These are phyloP conservation scores for Sphaeridia pumilis DNA, from an alignment of 2,888 invertebrate species.

Conservation along the genomic window DNA sequence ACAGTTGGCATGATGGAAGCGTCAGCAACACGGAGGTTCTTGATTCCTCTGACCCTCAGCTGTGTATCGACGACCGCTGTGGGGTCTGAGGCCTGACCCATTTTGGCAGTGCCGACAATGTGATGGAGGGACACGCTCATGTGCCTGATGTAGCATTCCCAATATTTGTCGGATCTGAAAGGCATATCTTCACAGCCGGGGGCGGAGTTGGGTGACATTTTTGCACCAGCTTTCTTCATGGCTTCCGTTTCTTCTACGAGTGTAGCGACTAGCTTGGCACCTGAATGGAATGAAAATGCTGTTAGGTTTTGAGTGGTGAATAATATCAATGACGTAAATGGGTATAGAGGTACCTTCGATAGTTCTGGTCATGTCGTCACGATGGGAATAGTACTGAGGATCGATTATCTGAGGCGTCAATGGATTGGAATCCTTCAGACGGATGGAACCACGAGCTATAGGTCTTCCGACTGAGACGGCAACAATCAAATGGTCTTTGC, in stretches of 20 bases:
- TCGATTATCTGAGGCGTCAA: constrained; percentile 6
- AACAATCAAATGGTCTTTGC: constrained; percentile 29
- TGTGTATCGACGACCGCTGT: constrained; percentile 28
- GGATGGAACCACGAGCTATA: constrained; percentile 16
- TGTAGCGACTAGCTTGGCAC: constrained; percentile 16
- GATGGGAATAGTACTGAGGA: constrained; percentile 5
- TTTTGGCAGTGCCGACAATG: constrained; percentile 12
- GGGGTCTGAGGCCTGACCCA: constrained; percentile 11
- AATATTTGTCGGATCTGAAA: constrained; percentile 21
- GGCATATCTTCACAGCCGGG: constrained; percentile 29
- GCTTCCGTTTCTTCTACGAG: constrained; percentile 24
- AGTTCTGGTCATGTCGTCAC: background rate
- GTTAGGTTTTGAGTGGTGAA: background rate
- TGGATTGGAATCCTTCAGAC: constrained; percentile 2
- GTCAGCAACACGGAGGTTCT: constrained; percentile 23
- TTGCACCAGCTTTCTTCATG: constrained; percentile 18
- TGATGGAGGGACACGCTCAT: constrained; percentile 28
- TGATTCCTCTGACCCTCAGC: constrained; percentile 21
- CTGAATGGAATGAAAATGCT: constrained; percentile 1
- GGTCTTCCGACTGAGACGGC: constrained; percentile 29
- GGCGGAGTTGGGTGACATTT: constrained; percentile 21
- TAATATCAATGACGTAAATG: background rate
- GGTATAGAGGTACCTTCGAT: constrained; percentile 13
- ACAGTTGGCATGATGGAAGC: constrained; percentile 26
- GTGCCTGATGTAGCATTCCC: constrained; percentile 14